A percentile compares a stretch with the other conserved stretches of the same genome.
phyloP scores from a whole-genome alignment of 2,888 invertebrate species.

The Prenolepis imparis region DNA sequence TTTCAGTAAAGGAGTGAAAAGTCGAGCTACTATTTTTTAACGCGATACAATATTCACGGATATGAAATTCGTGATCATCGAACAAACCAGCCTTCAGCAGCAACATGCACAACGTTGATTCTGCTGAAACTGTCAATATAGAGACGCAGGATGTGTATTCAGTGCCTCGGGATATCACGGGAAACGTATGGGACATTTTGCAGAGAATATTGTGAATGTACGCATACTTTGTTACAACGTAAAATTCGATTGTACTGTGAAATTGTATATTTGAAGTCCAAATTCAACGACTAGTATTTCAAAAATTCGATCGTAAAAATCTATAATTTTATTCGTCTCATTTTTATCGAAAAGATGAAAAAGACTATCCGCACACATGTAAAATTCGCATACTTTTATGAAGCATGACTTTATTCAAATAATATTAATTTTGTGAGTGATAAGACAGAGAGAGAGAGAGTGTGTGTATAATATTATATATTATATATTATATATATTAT shows the following conservation, averaged over 20 bases:
- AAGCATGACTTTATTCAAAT: background rate
- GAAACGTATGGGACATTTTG: constrained; percentile 43
- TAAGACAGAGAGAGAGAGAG: background rate
- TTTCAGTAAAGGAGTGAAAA: constrained; percentile 72
- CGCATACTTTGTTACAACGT: constrained; percentile 23
- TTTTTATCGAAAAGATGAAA: background rate
- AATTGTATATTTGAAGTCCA: constrained; percentile 36
- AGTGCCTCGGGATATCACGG: constrained; percentile 21
- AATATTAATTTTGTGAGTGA: background rate
- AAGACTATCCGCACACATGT: background rate
- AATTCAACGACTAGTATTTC: constrained; percentile 26
- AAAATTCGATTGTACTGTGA: constrained; percentile 25
- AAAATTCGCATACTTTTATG: background rate
- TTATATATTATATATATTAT: background rate
- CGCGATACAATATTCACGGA: constrained; percentile 25
- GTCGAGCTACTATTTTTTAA: constrained; percentile 59
- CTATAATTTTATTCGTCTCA: background rate
- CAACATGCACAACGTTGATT: constrained; percentile 47
- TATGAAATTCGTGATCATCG: constrained; percentile 54
- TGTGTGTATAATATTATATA: background rate
- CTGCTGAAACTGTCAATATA: constrained; percentile 40
- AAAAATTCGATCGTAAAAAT: constrained; percentile 11
- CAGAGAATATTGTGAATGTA: constrained; percentile 22
- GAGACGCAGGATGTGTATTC: constrained; percentile 17
- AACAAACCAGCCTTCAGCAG: constrained; percentile 56